phyloP scores from a whole-genome alignment of 2,888 invertebrate genomes.

The Hyppa rectilinea region DNA sequence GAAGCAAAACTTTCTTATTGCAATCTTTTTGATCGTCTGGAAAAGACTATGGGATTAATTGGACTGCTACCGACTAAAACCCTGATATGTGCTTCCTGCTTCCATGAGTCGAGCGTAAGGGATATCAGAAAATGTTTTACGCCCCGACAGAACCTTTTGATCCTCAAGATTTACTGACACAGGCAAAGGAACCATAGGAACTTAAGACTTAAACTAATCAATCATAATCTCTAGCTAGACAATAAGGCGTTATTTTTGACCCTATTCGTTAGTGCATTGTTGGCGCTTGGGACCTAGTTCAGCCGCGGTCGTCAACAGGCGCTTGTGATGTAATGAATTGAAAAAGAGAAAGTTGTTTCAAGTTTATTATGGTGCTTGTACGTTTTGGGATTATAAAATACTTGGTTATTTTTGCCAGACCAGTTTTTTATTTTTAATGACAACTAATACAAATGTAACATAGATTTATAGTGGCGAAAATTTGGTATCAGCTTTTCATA shows the following conservation, averaged over 20 bases:
- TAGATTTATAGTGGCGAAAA: background rate
- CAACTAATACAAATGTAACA: background rate
- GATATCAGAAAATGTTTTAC: too few relatives aligned
- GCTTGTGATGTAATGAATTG: slow-evolving; percentile 36
- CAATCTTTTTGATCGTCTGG: too few relatives aligned
- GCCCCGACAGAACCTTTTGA: background rate
- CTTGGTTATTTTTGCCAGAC: background rate
- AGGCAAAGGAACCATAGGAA: background rate
- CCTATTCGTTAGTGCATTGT: slow-evolving; percentile 6
- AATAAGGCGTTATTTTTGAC: slow-evolving; percentile 3
- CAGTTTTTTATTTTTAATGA: background rate
- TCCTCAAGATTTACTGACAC: background rate
- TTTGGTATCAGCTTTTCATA: background rate
- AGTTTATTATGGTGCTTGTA: slow-evolving; percentile 10
- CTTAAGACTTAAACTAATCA: slow-evolving; percentile 13
- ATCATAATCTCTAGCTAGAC: slow-evolving; percentile 1
- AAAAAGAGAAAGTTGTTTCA: slow-evolving; percentile 54
- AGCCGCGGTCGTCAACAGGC: background rate
- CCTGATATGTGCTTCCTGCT: background rate
- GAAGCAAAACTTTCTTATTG: too few relatives aligned
- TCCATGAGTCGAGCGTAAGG: background rate
- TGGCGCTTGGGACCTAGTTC: slow-evolving; percentile 1
- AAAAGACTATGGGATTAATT: background rate
- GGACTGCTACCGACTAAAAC: background rate
- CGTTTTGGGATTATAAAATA: slow-evolving; percentile 6